Evolutionary conservation across 2,113 vertebrate species (phyloP).

Genomic region (Lutjanus erythropterus): DNA sequence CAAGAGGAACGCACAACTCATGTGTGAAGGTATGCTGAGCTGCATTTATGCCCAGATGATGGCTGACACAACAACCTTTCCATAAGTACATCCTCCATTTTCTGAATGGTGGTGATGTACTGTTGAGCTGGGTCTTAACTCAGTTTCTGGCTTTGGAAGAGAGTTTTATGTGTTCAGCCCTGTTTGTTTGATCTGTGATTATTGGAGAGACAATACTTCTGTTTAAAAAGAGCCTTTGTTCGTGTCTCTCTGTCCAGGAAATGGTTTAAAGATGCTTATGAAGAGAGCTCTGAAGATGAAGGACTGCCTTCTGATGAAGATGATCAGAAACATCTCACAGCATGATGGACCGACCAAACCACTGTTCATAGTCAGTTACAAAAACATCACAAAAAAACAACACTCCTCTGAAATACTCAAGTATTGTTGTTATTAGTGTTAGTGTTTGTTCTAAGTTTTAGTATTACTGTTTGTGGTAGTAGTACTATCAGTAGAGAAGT

Average conservation of each 20-base stretch:
- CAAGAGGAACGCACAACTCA: slow-evolving; percentile 94
- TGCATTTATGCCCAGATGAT: background rate
- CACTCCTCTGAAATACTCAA: background rate
- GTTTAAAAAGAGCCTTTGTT: background rate
- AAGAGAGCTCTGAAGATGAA: slow-evolving; percentile 95
- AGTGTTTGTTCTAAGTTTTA: too few species aligned
- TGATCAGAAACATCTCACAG: slow-evolving; percentile 97
- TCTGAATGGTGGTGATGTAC: background rate
- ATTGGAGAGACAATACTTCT: background rate
- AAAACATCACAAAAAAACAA: background rate
- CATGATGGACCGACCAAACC: slow-evolving; percentile 93
- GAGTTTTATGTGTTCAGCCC: background rate
- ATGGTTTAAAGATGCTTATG: slow-evolving; percentile 96
- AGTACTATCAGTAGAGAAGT: background rate
- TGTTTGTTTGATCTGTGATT: background rate
- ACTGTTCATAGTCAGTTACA: slow-evolving; percentile 91
- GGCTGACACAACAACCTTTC: background rate
- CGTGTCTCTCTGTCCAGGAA: slow-evolving; percentile 83
- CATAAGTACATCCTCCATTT: background rate
- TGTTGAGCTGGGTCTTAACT: background rate
- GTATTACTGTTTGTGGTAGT: background rate
- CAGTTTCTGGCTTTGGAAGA: background rate
- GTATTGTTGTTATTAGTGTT: background rate
- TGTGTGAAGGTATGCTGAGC: slow-evolving; percentile 91
- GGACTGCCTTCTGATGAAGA: slow-evolving; percentile 96